Evolutionary conservation across 2,888 invertebrate species (phyloP), one percentile per base, ranked within the genome.

Genomic region (Harpalus rufipes): DNA sequence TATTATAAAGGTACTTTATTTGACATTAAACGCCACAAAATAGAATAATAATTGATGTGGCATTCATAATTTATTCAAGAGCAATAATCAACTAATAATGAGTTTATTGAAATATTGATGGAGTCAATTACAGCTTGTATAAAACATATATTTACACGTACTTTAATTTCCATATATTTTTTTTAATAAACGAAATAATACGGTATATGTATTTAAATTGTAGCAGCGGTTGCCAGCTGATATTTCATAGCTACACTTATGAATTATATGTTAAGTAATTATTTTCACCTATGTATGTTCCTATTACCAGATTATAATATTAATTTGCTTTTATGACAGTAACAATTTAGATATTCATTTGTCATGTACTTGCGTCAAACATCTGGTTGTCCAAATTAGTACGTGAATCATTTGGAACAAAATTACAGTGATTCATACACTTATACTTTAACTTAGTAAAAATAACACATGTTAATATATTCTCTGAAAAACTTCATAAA

Each of bases 381-480:
- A 51, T 51, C 44, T 51, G 44, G 10, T 51, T 51, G 12, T 51
- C 44, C 44, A 51, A 51, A 51, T 51, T 51, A 51, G 44, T 10
- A 51, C 44, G 44, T 51, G 44, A 51, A 51, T 51, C 44, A 51
- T 51, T 51, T 51, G 44, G 44, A 51, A 51, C 44, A 51, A 51
- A 51, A 51, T 51, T 51, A 51, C 44, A 12, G 44, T 51, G 44
- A 51, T 51, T 51, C 44, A 51, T 51, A 51, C 12, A 12, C 10
- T 44, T 10, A 44, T 44, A 44, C 8, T 51, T 51, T 51, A 51
- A 51, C 44, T 12, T 8, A 2, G 44, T 12, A 10, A 51, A 51
- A 51, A 51, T 51, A 51, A 51, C 44, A 12, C 12, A 12, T 12
- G 10, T 51, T 10, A 51, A 51, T 51, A 51, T 51, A 51, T 51